Conservation (phyloP, 2,888 invertebrate species). For the Tinea semifulvella region DNA sequence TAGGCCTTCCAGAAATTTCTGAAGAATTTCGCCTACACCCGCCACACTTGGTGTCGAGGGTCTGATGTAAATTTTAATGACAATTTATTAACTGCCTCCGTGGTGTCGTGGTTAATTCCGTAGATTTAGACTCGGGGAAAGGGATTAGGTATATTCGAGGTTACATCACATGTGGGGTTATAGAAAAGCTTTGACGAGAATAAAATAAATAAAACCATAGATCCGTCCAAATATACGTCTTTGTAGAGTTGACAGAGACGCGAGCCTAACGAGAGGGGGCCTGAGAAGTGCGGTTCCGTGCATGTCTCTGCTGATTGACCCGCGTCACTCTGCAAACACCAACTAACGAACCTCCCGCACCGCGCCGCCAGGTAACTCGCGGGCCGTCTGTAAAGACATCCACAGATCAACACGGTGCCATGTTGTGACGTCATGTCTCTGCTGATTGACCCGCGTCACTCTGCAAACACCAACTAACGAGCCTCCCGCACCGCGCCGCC, state of each 20-base stretch:
- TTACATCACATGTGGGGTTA: no score
- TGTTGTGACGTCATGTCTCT: no score
- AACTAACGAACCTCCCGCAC: slow-evolving; percentile 64
- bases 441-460: slow-evolving; percentile 68
- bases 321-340: slow-evolving; percentile 67
- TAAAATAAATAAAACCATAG: no score
- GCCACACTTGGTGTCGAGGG: no score
- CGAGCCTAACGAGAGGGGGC: slow-evolving; percentile 43
- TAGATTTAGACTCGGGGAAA: no score
- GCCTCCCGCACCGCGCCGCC: slow-evolving; percentile 55
- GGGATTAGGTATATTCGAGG: no score
- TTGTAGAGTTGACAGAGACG: slow-evolving; percentile 63
- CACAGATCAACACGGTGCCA: slow-evolving; percentile 20
- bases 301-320: slow-evolving; percentile 68
- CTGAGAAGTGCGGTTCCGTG: slow-evolving; percentile 67
- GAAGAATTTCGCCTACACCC: no score
- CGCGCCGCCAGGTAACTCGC: slow-evolving; percentile 55
- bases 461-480: slow-evolving; percentile 68
- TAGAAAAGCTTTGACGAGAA: no score
- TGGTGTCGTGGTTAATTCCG: no score
- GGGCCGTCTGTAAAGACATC: not conserved
- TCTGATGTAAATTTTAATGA: no score
- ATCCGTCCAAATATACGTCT: slow-evolving; percentile 2
- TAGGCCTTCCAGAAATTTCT: no score
- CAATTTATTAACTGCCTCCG: no score